A percentile compares a stretch with the other conserved stretches of the same genome.
These are phyloP conservation scores for Agrochola circellaris DNA, from an alignment of 2,888 invertebrate genomes.

Conservation along the genomic window DNA sequence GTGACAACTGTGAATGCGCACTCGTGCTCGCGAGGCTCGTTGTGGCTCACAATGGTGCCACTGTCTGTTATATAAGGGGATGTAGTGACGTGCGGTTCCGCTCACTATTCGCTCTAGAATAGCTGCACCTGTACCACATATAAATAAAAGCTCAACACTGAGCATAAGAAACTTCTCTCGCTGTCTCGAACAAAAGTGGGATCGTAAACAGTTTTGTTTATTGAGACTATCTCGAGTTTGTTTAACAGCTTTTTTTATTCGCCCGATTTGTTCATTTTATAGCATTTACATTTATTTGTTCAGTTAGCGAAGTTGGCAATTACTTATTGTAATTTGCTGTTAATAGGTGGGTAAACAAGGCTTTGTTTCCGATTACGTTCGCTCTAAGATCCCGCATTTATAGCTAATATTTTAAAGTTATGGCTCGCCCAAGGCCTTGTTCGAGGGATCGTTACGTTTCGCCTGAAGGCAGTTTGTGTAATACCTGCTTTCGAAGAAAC, in stretches of 20 bases:
- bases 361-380: slow-evolving; percentile 42
- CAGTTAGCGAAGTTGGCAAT: slow-evolving; percentile 8
- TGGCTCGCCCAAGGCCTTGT: slow-evolving; percentile 61
- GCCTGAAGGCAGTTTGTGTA: slow-evolving; percentile 70
- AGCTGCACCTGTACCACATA: slow-evolving; percentile 39
- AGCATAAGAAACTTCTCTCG: slow-evolving; percentile 25
- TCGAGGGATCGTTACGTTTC: slow-evolving; percentile 68
- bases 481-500: slow-evolving; percentile 68
- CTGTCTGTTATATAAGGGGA: slow-evolving; percentile 52
- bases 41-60: slow-evolving; percentile 55
- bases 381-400: slow-evolving; percentile 64
- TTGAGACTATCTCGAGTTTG: slow-evolving; percentile 12
- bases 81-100: slow-evolving; percentile 37
- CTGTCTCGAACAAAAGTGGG: slow-evolving; percentile 24
- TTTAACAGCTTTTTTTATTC: slow-evolving; percentile 31
- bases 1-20: slow-evolving; percentile 64
- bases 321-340: slow-evolving; percentile 46
- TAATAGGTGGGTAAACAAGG: slow-evolving; percentile 38
- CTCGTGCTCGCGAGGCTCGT: slow-evolving; percentile 47
- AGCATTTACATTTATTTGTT: not conserved
- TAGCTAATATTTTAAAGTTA: slow-evolving; percentile 72
- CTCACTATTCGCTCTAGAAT: slow-evolving; percentile 35
- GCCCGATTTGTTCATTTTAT: not conserved
- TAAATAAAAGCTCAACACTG: slow-evolving; percentile 30
- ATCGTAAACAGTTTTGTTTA: slow-evolving; percentile 45